These are phyloP conservation scores for Euzetes globulus DNA, from an alignment of 2,888 invertebrate genomes.

Conservation along the genomic window DNA sequence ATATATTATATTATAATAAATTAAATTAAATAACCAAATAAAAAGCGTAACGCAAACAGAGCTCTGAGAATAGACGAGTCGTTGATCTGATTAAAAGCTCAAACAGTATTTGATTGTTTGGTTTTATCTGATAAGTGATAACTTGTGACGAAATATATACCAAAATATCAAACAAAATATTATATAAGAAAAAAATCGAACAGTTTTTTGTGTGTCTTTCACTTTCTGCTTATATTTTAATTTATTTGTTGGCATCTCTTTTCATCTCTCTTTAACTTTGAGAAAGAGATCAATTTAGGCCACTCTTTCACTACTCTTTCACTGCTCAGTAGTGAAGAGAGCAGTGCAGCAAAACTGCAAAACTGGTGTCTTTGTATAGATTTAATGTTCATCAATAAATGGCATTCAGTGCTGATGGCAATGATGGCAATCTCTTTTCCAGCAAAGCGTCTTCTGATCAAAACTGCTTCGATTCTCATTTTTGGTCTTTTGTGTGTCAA, in stretches of 20 bases:
- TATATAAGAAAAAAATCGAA: neutral
- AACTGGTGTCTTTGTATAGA: slow-evolving; percentile 22
- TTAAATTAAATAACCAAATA: slow-evolving; percentile 20
- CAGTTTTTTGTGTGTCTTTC: neutral
- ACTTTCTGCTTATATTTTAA: slow-evolving; percentile 4
- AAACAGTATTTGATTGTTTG: slow-evolving; percentile 20
- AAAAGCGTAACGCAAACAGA: neutral
- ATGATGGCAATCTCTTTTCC: slow-evolving; percentile 16
- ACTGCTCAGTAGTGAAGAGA: neutral
- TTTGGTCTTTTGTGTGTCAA: slow-evolving; percentile 24
- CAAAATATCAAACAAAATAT: neutral
- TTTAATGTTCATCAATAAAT: slow-evolving; percentile 30
- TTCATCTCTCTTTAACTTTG: neutral
- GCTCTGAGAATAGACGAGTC: neutral
- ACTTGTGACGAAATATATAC: neutral
- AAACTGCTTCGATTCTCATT: slow-evolving; percentile 21
- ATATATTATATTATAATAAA: slow-evolving; percentile 27
- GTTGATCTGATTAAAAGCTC: slow-evolving; percentile 18
- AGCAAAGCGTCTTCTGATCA: slow-evolving; percentile 11
- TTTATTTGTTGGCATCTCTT: slow-evolving; percentile 12
- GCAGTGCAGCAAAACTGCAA: slow-evolving; percentile 10
- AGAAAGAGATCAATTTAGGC: neutral
- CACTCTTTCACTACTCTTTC: neutral
- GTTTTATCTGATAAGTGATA: slow-evolving; percentile 20
- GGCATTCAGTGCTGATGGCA: slow-evolving; percentile 26